Percentiles rank a stretch among this genome's conserved stretches.
Evolutionary conservation across 37 sponge, comb jelly and placozoan species (phyloP).

Genomic region (Halisarca cf. caerulea): DNA sequence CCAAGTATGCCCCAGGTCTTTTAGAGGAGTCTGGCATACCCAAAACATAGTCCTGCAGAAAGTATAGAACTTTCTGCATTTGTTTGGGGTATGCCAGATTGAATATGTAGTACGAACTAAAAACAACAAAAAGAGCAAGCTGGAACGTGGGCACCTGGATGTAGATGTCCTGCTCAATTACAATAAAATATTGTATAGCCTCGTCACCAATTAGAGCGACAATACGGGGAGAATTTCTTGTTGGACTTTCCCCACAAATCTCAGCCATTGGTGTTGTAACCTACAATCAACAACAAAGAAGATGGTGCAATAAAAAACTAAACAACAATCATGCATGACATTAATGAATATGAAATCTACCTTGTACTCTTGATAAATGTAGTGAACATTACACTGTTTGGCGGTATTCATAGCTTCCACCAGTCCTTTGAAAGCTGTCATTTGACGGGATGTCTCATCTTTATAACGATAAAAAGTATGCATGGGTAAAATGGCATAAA

Average conservation of each 20-base stretch:
- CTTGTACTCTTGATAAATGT: slow-evolving; percentile 11
- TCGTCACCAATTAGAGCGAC: slow-evolving; percentile 28
- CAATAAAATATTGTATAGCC: slow-evolving; percentile 20
- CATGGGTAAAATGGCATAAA: neutral
- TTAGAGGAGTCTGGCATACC: slow-evolving; percentile 10
- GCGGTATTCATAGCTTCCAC: neutral
- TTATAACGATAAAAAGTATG: neutral
- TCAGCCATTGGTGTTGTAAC: neutral
- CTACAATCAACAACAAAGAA: neutral
- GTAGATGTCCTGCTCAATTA: slow-evolving; percentile 14
- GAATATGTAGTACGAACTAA: slow-evolving; percentile 42
- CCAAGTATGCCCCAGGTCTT: neutral
- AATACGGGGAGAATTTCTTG: slow-evolving; percentile 26
- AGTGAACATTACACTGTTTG: neutral
- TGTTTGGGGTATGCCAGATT: slow-evolving; percentile 38
- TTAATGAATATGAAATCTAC: neutral
- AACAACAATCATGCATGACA: neutral
- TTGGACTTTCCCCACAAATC: neutral
- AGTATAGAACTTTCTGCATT: slow-evolving; percentile 17
- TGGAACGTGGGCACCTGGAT: slow-evolving; percentile 13
- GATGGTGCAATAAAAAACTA: neutral
- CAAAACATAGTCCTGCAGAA: slow-evolving; percentile 48
- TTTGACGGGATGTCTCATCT: slow-evolving; percentile 25
- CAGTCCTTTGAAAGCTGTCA: slow-evolving; percentile 11
- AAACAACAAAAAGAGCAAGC: slow-evolving; percentile 28